Conservation (phyloP, 2,888 invertebrate genomes). For the Schrankia costaestrigalis region DNA sequence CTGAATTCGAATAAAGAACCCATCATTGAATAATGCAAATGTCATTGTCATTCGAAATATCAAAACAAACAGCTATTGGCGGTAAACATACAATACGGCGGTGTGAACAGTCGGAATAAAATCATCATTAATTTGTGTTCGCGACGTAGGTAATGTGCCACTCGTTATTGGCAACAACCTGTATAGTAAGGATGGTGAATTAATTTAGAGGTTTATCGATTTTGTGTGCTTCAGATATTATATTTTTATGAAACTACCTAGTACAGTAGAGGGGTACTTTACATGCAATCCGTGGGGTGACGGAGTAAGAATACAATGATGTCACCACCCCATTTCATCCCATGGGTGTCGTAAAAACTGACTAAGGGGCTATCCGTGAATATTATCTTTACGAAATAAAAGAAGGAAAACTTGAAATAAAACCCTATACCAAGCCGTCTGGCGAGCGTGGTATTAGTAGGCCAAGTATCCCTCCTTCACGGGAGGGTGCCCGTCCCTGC, state of each 20-base stretch:
- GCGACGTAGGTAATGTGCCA: constrained; percentile 68
- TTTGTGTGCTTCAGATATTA: neutral
- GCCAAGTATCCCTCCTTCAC: too few species aligned
- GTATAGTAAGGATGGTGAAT: constrained; percentile 41
- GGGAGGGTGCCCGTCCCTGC: too few species aligned
- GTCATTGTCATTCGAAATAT: constrained; percentile 26
- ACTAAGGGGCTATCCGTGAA: too few species aligned
- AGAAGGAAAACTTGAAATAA: too few species aligned
- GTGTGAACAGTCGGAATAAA: constrained; percentile 48
- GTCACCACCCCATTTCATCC: too few species aligned
- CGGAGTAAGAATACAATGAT: too few species aligned
- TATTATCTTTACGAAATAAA: too few species aligned
- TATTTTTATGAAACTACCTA: neutral
- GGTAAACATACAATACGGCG: constrained; percentile 31
- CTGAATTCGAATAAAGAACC: too few species aligned
- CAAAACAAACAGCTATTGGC: constrained; percentile 27
- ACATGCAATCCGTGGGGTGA: neutral
- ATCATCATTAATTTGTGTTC: constrained; percentile 74
- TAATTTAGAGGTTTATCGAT: constrained; percentile 29
- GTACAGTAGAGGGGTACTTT: neutral
- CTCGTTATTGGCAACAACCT: constrained; percentile 69
- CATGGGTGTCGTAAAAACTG: too few species aligned
- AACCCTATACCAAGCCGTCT: too few species aligned
- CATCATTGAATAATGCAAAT: constrained; percentile 4
- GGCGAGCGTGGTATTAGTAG: too few species aligned